Percentiles rank a stretch among this genome's conserved stretches.
Evolutionary conservation across 2,797 vertebrate species (phyloP).

Genomic region (Apogon hyalosoma): DNA sequence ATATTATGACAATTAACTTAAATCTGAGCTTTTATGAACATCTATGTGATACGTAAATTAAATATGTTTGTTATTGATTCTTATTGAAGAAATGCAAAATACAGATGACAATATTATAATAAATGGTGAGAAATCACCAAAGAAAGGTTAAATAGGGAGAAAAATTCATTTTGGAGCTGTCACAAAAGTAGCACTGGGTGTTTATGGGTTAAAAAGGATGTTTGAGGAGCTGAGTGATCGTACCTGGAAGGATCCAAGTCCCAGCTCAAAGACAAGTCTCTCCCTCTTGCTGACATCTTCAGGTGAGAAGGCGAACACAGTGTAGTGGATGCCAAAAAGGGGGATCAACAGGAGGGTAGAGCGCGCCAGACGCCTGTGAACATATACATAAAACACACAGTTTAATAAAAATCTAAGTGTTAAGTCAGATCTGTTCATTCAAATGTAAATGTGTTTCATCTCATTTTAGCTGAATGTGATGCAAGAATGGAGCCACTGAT

Average conservation of each 20-base stretch:
- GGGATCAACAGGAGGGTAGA: constrained; percentile 98
- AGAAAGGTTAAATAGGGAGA: too few species aligned
- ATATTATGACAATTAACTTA: too few species aligned
- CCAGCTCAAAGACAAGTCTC: constrained; percentile 96
- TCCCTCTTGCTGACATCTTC: constrained; percentile 97
- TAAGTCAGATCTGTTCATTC: background rate
- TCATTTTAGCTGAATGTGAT: constrained; percentile 35
- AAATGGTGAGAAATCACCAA: too few species aligned
- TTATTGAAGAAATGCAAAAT: too few species aligned
- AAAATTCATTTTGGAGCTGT: too few species aligned
- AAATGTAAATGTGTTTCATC: constrained; percentile 16
- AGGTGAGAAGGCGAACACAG: constrained; percentile 97
- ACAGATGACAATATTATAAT: too few species aligned
- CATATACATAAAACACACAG: constrained; percentile 36
- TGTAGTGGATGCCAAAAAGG: constrained; percentile 98
- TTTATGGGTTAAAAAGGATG: too few species aligned
- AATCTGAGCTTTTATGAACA: too few species aligned
- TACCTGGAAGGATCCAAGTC: constrained; percentile 97
- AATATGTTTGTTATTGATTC: too few species aligned
- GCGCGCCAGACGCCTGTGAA: constrained; percentile 92
- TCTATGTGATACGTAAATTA: too few species aligned
- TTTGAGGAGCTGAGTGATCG: too few species aligned
- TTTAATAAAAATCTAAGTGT: constrained; percentile 20
- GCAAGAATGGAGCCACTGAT: constrained; percentile 45
- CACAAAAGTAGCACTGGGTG: too few species aligned